Evolutionary conservation across 2,113 vertebrate genomes (phyloP), one percentile per base, ranked within the genome.

Genomic region (Nicator chloris): DNA sequence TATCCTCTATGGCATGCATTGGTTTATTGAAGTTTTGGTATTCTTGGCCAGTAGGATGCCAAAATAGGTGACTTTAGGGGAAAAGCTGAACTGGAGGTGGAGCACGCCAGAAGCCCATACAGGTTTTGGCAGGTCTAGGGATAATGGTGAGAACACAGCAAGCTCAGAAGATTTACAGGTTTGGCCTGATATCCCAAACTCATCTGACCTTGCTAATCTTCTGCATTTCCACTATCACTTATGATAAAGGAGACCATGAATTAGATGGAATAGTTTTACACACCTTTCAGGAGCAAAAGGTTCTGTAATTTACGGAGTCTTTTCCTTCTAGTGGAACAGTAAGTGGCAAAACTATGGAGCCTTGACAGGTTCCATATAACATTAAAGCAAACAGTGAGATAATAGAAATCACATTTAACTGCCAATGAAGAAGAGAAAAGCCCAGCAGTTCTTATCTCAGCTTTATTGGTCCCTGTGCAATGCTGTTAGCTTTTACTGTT

Each of bases 321-420:
- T 94, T 91, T 95, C 81, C 71, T 90, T 70, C 90, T 24, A 61
- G 70, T 73, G 40, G 47, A 94, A 82, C 63, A 37, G 68, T 64
- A 81, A 54, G 66, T 53, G 0, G 66, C 82, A 80, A 76, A 49
- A 90, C 90, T 86, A 65, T 81, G 78, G 76, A 47, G 82, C 61
- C 95, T 86, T 94, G 95, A 94, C 94, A 96, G 88, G 84, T 94
- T 82, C 96, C 94, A 94, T 95, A 96, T 94, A 96, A 97, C 90
- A 95, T 95, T 91, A 96, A 95, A 93, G 95, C 92, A 94, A 97
- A 96, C 76, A 93, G 69, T 82, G 88, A 96, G 93, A 96, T 96
- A 96, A 96, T 90, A 95, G 93, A 94, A 97, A 92, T 92, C 86
- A 77, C 94, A 93, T 94, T 97, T 96, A 95, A 96, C 93, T 95